Evolutionary conservation across 1,140 invertebrate genomes (phyloP).

Genomic region (Micrasema longulum): DNA sequence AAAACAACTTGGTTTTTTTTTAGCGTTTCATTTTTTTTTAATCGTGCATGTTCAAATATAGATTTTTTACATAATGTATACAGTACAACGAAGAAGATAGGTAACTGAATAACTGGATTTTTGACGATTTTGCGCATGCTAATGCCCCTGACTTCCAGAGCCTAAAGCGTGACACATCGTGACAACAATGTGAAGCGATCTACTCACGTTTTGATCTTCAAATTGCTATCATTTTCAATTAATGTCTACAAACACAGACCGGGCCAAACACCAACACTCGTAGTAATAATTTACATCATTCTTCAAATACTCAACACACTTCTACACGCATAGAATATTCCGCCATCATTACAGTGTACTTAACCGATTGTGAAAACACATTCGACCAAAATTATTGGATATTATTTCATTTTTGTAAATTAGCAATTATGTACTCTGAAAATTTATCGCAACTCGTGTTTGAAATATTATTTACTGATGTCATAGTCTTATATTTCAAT

Average conservation of each 20-base stretch:
- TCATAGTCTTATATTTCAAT: too few species aligned
- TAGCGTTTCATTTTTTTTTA: background rate
- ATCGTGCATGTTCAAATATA: background rate
- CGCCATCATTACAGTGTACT: slow-evolving; percentile 13
- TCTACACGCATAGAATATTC: slow-evolving; percentile 16
- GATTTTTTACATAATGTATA: too few species aligned
- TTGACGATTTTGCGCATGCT: too few species aligned
- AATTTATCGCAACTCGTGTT: too few species aligned
- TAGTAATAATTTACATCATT: slow-evolving; percentile 27
- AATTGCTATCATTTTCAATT: slow-evolving; percentile 26
- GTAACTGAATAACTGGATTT: too few species aligned
- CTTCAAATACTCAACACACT: slow-evolving; percentile 18
- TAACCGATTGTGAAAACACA: slow-evolving; percentile 7
- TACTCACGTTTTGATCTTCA: slow-evolving; percentile 28
- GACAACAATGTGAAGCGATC: slow-evolving; percentile 24
- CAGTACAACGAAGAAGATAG: too few species aligned
- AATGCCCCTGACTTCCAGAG: too few species aligned
- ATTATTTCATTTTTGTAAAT: too few species aligned
- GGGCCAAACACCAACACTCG: slow-evolving; percentile 14
- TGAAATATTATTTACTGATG: too few species aligned
- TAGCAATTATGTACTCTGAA: too few species aligned
- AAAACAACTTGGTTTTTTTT: background rate
- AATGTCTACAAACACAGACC: slow-evolving; percentile 17
- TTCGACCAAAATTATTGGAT: too few species aligned
- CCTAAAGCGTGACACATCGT: background rate